Base-by-base conservation (phyloP, 2,888 invertebrate species). In the Noctuana brunneofusca region DNA sequence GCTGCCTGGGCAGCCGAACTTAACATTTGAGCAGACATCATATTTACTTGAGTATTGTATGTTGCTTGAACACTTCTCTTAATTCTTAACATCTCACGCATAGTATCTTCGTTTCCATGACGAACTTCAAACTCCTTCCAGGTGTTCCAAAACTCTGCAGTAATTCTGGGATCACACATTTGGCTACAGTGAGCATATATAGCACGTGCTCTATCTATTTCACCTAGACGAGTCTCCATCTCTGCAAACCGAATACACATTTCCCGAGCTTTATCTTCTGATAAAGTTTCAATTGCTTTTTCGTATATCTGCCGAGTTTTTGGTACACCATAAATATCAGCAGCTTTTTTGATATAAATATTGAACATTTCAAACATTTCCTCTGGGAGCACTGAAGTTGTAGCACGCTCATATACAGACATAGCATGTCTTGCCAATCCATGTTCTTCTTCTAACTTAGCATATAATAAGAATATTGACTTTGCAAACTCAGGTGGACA, bases 61-160 rank as follows among this genome's bases (percentile, higher is more conserved):
- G 97, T 97, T 3, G 99, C 99, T 89, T 99, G 98, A 0, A 99
- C 97, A 78, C 98, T 98, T 72, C 99, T 94, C 89, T 99, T 98
- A 68, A 99, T 98, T 75, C 99, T 93, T 72, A 99, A 91, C 99
- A 99, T 99, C 92, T 99, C 99, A 50, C 99, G 93, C 95, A 99
- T 98, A 0, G 99, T 99, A 79, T 99, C 99, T 85, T 99, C 99
- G 88, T 99, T 99, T 14, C 99, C 99, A 87, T 99, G 99, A 53
- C 97, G 94, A 16, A 99, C 97, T 92, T 99, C 99, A 91, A 99
- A 99, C 77, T 99, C 98, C 83, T 99, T 98, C 99, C 99, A 99
- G 0, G 97, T 97, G 79, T 97, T 97, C 99, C 99, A 99, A 86
- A 99, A 99, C 63, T 97, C 96, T 0, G 95, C 94, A 3, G 98